Percentiles rank a stretch among this genome's conserved stretches.
Evolutionary conservation across 2,797 vertebrate species (phyloP).

Genomic region (Phalanger gymnotis): DNA sequence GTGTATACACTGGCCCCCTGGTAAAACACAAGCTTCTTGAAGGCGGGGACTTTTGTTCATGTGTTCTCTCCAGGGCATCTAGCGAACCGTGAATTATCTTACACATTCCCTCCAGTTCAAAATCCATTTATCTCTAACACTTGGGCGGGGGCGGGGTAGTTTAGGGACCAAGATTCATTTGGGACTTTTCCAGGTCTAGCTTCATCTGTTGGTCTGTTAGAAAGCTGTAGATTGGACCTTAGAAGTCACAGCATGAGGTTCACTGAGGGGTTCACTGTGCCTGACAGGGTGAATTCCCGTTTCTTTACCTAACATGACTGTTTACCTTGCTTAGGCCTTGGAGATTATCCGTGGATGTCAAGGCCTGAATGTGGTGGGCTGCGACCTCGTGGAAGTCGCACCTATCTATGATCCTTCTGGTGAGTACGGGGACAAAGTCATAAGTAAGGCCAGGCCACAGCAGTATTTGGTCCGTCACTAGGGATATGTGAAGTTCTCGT

Average conservation of each 20-base stretch:
- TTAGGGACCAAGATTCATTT: not conserved
- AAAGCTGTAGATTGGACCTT: not conserved
- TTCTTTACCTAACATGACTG: not conserved
- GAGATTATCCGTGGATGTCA: slow-evolving; percentile 95
- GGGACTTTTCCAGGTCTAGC: not conserved
- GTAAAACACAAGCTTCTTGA: not conserved
- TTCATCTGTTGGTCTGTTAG: not conserved
- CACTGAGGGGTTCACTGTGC: not conserved
- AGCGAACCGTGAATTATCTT: not conserved
- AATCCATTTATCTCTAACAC: not conserved
- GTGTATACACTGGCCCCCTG: not conserved
- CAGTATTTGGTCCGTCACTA: not conserved
- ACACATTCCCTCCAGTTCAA: not conserved
- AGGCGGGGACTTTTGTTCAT: not conserved
- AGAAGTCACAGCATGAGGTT: not conserved
- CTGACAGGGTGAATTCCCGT: not conserved
- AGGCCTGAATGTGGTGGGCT: slow-evolving; percentile 93
- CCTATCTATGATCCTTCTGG: slow-evolving; percentile 93
- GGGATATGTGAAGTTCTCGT: not conserved
- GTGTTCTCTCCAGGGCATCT: not conserved
- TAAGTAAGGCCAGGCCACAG: not conserved
- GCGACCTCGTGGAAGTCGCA: slow-evolving; percentile 95
- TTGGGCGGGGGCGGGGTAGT: not conserved
- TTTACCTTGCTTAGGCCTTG: slow-evolving; percentile 87
- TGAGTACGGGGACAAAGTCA: slow-evolving; percentile 74